Conservation (phyloP, 37 sponge, comb jelly and placozoan species). For the Oopsacas minuta region DNA sequence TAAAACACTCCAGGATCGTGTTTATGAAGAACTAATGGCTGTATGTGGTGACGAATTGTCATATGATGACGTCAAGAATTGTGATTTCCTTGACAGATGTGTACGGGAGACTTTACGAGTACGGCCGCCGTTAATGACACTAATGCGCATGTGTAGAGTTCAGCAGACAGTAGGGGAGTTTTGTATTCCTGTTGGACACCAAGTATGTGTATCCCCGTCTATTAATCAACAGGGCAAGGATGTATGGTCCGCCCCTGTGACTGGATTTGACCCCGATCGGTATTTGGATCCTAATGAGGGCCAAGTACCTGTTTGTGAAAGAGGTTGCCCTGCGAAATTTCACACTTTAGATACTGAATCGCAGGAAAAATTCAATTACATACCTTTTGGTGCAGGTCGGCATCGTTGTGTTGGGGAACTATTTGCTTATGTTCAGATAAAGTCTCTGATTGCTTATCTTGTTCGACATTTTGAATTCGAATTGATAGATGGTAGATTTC, state of each 20-base stretch:
- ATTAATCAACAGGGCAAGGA: conserved; percentile 50
- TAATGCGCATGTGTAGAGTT: conserved; percentile 71
- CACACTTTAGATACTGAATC: conserved; percentile 16
- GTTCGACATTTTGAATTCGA: conserved; percentile 73
- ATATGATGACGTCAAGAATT: conserved; percentile 56
- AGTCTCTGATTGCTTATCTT: conserved; percentile 69
- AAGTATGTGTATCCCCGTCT: conserved; percentile 81
- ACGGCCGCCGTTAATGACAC: conserved; percentile 77
- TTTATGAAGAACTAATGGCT: conserved; percentile 38
- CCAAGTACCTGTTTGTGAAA: neutral
- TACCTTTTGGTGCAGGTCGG: conserved; percentile 86
- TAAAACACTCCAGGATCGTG: conserved; percentile 40
- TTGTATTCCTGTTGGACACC: conserved; percentile 69
- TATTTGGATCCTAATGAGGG: neutral
- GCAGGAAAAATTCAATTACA: conserved; percentile 65
- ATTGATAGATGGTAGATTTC: conserved; percentile 57
- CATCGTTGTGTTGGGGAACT: conserved; percentile 75
- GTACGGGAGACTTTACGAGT: conserved; percentile 72
- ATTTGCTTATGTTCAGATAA: conserved; percentile 80
- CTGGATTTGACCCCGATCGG: conserved; percentile 57
- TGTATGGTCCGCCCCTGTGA: conserved; percentile 37
- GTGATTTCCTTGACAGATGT: conserved; percentile 41
- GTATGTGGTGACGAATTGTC: conserved; percentile 51
- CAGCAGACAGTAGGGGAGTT: conserved; percentile 32
- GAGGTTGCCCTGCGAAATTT: neutral